Conservation (phyloP, 2,888 invertebrate species). For the Thereva unica region DNA sequence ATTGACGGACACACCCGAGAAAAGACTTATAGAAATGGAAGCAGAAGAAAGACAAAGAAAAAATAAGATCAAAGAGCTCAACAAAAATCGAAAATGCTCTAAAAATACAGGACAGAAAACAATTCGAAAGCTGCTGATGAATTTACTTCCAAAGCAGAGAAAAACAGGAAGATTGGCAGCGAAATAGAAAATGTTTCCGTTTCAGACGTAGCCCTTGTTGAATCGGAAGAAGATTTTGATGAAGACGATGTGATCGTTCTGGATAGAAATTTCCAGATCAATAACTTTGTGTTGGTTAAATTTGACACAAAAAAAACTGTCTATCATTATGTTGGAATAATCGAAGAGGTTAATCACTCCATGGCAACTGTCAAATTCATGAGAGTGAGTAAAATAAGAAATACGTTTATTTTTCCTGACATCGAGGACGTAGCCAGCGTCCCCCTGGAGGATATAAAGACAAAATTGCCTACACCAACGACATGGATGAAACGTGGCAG, state of each 20-base stretch:
- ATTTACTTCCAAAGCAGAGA: constrained; percentile 9
- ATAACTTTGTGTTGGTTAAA: constrained; percentile 14
- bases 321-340: constrained; percentile 42
- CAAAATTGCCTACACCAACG: too few species aligned
- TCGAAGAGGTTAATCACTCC: constrained; percentile 41
- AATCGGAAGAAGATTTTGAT: constrained; percentile 22
- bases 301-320: constrained; percentile 38
- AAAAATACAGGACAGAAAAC: constrained; percentile 19
- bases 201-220: constrained; percentile 12
- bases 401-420: too few species aligned
- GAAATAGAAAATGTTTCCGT: constrained; percentile 13
- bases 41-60: constrained; percentile 7
- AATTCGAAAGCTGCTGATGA: constrained; percentile 4
- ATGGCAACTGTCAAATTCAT: constrained; percentile 44
- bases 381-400: too few species aligned
- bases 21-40: neutral
- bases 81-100: neutral
- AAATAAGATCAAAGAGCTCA: constrained; percentile 1
- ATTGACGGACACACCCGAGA: constrained; percentile 4
- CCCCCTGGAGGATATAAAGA: too few species aligned
- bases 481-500: too few species aligned
- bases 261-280: constrained; percentile 22
- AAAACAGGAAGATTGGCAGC: constrained; percentile 17
- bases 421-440: too few species aligned
- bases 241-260: constrained; percentile 20